A percentile compares a stretch with the other conserved stretches of the same genome.
Conservation (phyloP, 1,140 invertebrate species). For the Neuroterus valhalla region DNA sequence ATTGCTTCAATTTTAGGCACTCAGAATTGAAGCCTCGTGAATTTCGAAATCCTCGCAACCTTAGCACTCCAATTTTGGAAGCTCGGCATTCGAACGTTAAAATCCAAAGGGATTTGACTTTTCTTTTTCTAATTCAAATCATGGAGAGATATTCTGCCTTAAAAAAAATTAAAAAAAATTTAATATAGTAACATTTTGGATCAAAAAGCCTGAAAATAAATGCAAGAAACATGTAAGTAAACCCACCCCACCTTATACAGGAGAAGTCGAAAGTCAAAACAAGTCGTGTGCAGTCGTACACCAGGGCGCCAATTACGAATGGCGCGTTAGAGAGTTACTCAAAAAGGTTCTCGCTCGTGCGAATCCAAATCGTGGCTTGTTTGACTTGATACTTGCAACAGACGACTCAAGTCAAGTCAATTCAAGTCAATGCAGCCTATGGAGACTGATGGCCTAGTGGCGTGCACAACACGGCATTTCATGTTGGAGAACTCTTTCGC, state of each 20-base stretch:
- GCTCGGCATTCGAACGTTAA: no score
- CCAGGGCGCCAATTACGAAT: constrained; percentile 26
- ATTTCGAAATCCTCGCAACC: constrained; percentile 36
- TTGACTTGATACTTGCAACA: constrained; percentile 14
- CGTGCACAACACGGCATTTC: constrained; percentile 43
- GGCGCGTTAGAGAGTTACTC: constrained; percentile 13
- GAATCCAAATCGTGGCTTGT: no score
- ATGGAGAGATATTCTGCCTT: neutral
- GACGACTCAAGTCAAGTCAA: no score
- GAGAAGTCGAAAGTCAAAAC: constrained; percentile 21
- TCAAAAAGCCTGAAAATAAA: constrained; percentile 10
- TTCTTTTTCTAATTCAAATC: no score
- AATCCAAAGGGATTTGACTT: no score
- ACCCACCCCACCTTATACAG: constrained; percentile 21
- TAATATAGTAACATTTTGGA: neutral
- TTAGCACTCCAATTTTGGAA: neutral
- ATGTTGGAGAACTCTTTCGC: constrained; percentile 48
- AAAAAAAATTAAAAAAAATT: neutral
- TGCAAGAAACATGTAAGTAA: constrained; percentile 5
- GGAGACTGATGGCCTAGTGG: constrained; percentile 41
- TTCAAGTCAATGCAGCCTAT: neutral
- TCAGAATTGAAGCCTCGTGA: constrained; percentile 37
- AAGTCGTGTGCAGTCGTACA: constrained; percentile 1
- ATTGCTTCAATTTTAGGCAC: no score
- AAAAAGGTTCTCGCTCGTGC: constrained; percentile 20